Percentiles rank a stretch among this genome's conserved stretches.
Evolutionary conservation across 1,140 invertebrate species (phyloP).

Genomic region (Tetragonula clypearis): DNA sequence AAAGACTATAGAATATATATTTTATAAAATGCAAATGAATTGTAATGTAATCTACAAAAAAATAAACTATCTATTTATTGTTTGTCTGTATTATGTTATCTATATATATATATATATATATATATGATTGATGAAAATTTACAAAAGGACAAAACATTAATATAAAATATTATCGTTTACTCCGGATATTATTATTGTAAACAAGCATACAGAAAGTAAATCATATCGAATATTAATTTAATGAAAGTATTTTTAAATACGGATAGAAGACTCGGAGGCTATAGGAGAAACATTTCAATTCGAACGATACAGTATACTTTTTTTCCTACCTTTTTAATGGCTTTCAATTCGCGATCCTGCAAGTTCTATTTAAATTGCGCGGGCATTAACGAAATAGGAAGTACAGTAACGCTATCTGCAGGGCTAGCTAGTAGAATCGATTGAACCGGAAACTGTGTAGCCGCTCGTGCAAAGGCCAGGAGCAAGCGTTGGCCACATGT

Average conservation of each 20-base stretch:
- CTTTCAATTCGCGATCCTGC: background rate
- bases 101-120: background rate
- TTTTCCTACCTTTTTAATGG: no score
- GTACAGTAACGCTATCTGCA: constrained; percentile 15
- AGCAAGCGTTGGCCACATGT: constrained; percentile 74
- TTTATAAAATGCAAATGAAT: background rate
- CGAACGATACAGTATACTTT: no score
- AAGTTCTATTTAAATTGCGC: background rate
- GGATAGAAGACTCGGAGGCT: no score
- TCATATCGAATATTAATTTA: background rate
- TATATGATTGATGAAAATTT: background rate
- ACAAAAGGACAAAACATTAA: background rate
- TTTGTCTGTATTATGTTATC: background rate
- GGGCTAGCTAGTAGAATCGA: constrained; percentile 31
- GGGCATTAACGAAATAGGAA: constrained; percentile 33
- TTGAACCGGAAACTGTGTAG: constrained; percentile 65
- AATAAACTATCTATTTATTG: constrained; percentile 17
- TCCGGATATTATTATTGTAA: no score
- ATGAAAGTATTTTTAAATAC: background rate
- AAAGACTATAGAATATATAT: background rate
- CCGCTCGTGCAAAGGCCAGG: constrained; percentile 61
- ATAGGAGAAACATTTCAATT: background rate
- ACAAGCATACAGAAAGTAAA: background rate
- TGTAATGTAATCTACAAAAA: constrained; percentile 29
- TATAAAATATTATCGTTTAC: background rate